These are phyloP conservation scores for Corythaixoides concolor DNA, from an alignment of 2,113 vertebrate genomes.

Conservation along the genomic window DNA sequence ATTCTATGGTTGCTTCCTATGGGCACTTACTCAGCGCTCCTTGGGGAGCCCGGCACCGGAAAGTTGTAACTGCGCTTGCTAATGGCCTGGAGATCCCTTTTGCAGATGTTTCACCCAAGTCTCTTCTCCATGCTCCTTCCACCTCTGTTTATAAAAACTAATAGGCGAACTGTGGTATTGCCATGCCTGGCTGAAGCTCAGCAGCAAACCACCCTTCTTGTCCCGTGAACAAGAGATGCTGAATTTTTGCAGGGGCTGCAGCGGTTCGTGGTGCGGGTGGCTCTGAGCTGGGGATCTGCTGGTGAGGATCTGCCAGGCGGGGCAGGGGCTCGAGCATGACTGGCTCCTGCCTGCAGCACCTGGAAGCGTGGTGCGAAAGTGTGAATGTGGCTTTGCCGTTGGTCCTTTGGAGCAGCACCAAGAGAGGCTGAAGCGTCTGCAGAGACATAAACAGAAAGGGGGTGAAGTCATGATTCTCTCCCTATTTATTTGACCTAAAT, in stretches of 20 bases:
- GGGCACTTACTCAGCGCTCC: background rate
- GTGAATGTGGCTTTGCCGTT: rapidly evolving
- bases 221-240: background rate
- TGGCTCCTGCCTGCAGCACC: background rate
- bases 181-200: rapidly evolving
- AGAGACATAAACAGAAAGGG: background rate
- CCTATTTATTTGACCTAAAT: constrained; percentile 55
- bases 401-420: rapidly evolving
- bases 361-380: rapidly evolving
- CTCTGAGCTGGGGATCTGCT: background rate
- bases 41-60: constrained; percentile 9
- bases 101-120: constrained; percentile 38
- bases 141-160: background rate
- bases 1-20: background rate
- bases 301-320: too few species aligned
- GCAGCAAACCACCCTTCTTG: background rate
- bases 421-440: background rate
- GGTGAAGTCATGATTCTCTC: background rate
- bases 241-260: background rate
- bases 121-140: background rate
- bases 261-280: rapidly evolving
- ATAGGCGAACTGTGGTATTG: background rate
- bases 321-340: background rate
- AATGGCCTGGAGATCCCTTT: constrained; percentile 49
- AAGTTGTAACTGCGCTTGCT: background rate